Evolutionary conservation across 2,113 vertebrate genomes (phyloP), one percentile per base, ranked within the genome.

Genomic region (Candoia aspera): DNA sequence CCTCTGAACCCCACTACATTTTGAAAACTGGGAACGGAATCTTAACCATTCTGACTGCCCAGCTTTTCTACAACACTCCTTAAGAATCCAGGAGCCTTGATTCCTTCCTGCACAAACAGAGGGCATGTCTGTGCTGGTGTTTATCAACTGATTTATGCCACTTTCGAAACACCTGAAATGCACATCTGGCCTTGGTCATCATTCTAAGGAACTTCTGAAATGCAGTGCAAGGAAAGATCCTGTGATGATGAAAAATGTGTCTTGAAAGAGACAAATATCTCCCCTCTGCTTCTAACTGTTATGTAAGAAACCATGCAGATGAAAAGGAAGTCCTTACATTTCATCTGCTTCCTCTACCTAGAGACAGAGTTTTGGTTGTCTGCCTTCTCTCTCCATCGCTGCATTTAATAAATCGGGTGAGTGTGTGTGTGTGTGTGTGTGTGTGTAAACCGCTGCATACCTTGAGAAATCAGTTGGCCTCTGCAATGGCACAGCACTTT

Each of bases 111-210:
- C 46, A 29, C 46, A 55, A 84, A 64, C 26, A 88, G 91, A 89
- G 79, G 87, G 73, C 91, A 85, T 85, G 87, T 54, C 73, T 92
- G n/a, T 84, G 29, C 55, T 54, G 55, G 57, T 49, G 60, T 59
- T 92, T 54, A 79, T 64, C 58, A 49, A 17, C 58, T 84, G 79
- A 59, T 89, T 62, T 89, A 88, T 92, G 87, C 87, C 79, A 92
- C 42, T 89, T 86, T 85, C 55, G 87, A 64, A 85, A 85, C 57
- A 26, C 59, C 58, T 55, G 42, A 62, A 85, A 84, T 64, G 79
- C 58, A 85, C 58, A 85, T 84, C 73, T 19, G 21, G 59, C 57
- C 42, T 83, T 26, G 13, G 10, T 6, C 8, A 23, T 92, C 49
- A 29, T 88, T 89, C 10, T 85, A 42, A 59, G 49, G n/a, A 60